Conservation (phyloP, 2,797 vertebrate genomes). For the Trematomus bernacchii region DNA sequence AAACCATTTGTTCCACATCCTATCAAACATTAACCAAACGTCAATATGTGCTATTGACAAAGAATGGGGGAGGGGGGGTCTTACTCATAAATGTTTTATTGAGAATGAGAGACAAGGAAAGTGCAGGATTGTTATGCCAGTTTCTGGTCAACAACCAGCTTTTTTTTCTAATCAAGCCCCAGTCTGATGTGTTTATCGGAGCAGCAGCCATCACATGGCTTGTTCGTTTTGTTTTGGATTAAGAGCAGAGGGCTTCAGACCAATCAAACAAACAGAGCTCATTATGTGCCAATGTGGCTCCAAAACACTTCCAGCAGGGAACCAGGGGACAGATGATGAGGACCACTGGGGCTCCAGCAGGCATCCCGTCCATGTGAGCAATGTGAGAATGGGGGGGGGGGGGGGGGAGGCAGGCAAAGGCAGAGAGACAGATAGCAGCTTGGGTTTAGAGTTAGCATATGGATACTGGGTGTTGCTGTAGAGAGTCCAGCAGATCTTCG, state of each 20-base stretch:
- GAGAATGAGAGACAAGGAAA: conserved; percentile 43
- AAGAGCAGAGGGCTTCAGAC: conserved; percentile 72
- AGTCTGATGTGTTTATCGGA: conserved; percentile 75
- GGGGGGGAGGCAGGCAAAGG: conserved; percentile 10
- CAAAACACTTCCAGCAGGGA: conserved; percentile 58
- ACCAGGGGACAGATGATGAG: conserved; percentile 66
- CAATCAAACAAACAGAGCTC: conserved; percentile 76
- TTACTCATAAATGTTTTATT: conserved; percentile 52
- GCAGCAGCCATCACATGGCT: conserved; percentile 50
- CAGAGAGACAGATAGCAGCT: conserved; percentile 68
- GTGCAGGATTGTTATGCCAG: conserved; percentile 31
- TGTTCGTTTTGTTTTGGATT: conserved; percentile 83
- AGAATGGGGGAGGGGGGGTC: background rate
- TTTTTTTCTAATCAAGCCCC: conserved; percentile 44
- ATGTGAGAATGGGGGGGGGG: conserved; percentile 42
- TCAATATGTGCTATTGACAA: conserved; percentile 62
- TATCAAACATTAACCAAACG: conserved; percentile 66
- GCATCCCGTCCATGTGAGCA: conserved; percentile 71
- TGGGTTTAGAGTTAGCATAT: conserved; percentile 77
- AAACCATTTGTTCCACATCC: conserved; percentile 40
- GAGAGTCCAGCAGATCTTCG: conserved; percentile 72
- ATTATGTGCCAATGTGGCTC: conserved; percentile 74
- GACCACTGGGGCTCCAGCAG: conserved; percentile 51
- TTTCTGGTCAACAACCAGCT: conserved; percentile 56
- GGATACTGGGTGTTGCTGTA: conserved; percentile 74